Evolutionary conservation across 2,797 vertebrate species (phyloP).

Genomic region (Clarias fuscus): DNA sequence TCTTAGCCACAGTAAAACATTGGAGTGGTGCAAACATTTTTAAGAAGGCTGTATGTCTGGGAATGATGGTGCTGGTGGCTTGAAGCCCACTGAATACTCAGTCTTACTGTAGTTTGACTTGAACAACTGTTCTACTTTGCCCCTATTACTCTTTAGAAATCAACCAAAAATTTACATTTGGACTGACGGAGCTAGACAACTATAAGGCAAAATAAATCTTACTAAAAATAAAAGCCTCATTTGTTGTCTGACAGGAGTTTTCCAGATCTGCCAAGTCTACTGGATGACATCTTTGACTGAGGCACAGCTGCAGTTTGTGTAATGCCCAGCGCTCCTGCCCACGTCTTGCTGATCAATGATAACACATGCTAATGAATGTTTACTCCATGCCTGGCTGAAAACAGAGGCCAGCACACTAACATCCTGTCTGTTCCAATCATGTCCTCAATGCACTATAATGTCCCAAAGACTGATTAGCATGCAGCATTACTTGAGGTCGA

Average conservation of each 20-base stretch:
- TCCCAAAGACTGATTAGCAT: constrained; percentile 35
- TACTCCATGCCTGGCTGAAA: constrained; percentile 60
- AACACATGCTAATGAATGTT: constrained; percentile 69
- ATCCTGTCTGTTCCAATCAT: constrained; percentile 62
- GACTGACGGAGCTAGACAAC: background rate
- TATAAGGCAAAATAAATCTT: constrained; percentile 4
- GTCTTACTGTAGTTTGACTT: too few relatives aligned
- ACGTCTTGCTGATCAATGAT: constrained; percentile 58
- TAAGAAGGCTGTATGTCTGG: too few relatives aligned
- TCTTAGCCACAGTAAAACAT: too few relatives aligned
- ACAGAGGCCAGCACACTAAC: constrained; percentile 51
- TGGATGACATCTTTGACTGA: constrained; percentile 23
- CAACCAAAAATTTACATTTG: background rate
- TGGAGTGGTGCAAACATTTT: too few relatives aligned
- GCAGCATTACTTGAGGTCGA: constrained; percentile 21
- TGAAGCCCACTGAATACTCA: too few relatives aligned
- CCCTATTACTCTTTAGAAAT: background rate
- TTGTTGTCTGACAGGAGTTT: constrained; percentile 4
- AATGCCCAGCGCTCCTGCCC: constrained; percentile 12
- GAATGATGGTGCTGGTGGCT: too few relatives aligned
- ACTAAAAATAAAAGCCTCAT: constrained; percentile 17
- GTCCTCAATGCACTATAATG: constrained; percentile 47
- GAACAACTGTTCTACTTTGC: too few relatives aligned
- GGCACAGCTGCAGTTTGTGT: constrained; percentile 28
- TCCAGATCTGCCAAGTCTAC: constrained; percentile 6